Base-by-base conservation (phyloP, 2,797 vertebrate species). In the Oophaga sylvatica region DNA sequence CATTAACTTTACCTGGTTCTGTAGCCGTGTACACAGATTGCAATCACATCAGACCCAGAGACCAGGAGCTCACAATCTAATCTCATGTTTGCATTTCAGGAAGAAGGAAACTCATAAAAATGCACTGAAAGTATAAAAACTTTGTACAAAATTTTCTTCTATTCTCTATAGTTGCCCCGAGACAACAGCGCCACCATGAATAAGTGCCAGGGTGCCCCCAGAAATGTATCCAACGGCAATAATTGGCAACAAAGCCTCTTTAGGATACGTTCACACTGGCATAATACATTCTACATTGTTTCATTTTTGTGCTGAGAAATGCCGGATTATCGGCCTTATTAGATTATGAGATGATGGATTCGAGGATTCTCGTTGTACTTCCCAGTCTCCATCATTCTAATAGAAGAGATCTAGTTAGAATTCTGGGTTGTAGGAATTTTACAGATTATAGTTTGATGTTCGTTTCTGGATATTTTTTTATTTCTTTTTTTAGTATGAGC, bases 11-110 rank as follows among this genome's bases (percentile, higher is more conserved):
- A 3, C 5, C 20, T 22, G 0, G 19, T 6, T 63, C n/a, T 65
- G 10, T 65, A 15, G 22, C 10, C 11, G 9, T 65, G 63, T 65
- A 65, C 63, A 67, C 11, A 13, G 63, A 65, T 26, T 67, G 63
- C 10, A 29, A 26, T 26, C n/a, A 67, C 2, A 59, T 59, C 12
- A 59, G 16, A 17, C 57, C 15, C 63, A 12, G n/a, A 13, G 6
- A n/a, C n/a, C 63, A 67, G n/a, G 63, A 67, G 63, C 63, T 67
- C n/a, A 67, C 63, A 67, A 67, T 67, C 57, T 59, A 59, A 15
- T 59, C 57, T 59, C 57, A 15, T 15, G 0, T 59, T 59, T 59
- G 57, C 57, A 59, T 59, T 59, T 59, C 57, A 15, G 15, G 15
- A 59, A 59, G 48, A 11, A 53, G 8, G 57, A 59, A 59, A 59